Evolutionary conservation across 2,113 vertebrate genomes (phyloP).

Genomic region (Eleginops maclovinus): DNA sequence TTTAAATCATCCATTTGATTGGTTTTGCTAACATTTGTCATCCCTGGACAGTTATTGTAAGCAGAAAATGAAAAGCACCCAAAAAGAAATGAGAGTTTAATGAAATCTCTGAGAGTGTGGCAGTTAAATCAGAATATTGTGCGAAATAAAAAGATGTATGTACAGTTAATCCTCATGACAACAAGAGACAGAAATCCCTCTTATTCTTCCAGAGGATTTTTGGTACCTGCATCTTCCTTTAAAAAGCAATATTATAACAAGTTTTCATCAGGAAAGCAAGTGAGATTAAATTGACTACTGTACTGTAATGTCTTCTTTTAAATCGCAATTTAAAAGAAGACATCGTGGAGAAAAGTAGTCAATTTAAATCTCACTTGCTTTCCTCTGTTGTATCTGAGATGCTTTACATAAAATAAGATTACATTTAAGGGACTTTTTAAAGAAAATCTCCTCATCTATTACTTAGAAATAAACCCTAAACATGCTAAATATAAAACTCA

Average conservation of each 20-base stretch:
- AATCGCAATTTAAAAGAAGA: background rate
- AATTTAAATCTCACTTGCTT: background rate
- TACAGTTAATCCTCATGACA: background rate
- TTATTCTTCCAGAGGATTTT: slow-evolving; percentile 1
- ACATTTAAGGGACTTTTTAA: background rate
- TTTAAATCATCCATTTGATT: slow-evolving; percentile 26
- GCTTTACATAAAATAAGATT: background rate
- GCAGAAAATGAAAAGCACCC: slow-evolving; percentile 11
- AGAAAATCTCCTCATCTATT: background rate
- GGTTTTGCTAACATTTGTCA: slow-evolving; percentile 6
- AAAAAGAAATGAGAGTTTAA: background rate
- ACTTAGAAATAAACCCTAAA: background rate
- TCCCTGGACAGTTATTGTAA: slow-evolving; percentile 10
- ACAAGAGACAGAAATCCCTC: background rate
- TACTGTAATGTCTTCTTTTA: too few relatives aligned
- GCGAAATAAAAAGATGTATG: background rate
- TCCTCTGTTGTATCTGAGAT: background rate
- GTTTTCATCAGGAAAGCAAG: too few relatives aligned
- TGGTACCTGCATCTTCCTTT: background rate
- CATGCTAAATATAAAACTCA: too few relatives aligned
- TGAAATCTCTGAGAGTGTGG: background rate
- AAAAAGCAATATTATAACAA: background rate
- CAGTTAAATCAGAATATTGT: background rate
- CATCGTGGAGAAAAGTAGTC: background rate
- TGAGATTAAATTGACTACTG: too few relatives aligned